Base-by-base conservation (phyloP, 2,113 vertebrate species). In the Labrus mixtus region DNA sequence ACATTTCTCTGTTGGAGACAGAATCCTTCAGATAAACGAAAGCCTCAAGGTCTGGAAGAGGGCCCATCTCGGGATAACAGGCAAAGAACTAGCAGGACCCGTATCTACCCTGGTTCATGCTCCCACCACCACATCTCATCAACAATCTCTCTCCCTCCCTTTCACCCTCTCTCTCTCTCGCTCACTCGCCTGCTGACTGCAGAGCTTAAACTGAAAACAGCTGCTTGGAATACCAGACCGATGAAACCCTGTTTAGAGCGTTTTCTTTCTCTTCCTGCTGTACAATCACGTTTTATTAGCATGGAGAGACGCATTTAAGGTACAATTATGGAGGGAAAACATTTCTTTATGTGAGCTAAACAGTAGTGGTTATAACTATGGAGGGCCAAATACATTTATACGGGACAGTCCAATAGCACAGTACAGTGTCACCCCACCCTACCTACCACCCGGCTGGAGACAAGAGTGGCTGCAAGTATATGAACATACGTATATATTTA, bases 161-260 rank as follows among this genome's bases (percentile, higher is more conserved):
- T 75, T 76, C 84, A 80, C 74, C 20, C 88, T 81, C 76, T 71
- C 77, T 86, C 56, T 46, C 64, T 25, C 41, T 3, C 55, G 64
- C 79, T 29, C 73, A 22, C 81, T 83, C 69, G 55, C 73, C 64
- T 78, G 81, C 89, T 89, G 92, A 87, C 90, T 86, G 91, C 86
- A 89, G 87, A 83, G 90, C 92, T 88, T 93, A 94, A 95, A 95
- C 92, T 93, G 85, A 94, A 95, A 95, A 94, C 95, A 95, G 94
- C 94, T 95, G 95, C 91, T 92, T 89, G 86, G 92, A 95, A 95
- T 95, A 94, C 95, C 94, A 95, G 94, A 95, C 92, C 92, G 94
- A 95, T 95, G 94, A 95, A 95, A 91, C 89, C 90, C 91, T 93
- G 91, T 90, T 93, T 92, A 86, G 82, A 89, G 82, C 57, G 17